Base-by-base conservation (phyloP, 2,113 vertebrate genomes). In the Petromus typicus region DNA sequence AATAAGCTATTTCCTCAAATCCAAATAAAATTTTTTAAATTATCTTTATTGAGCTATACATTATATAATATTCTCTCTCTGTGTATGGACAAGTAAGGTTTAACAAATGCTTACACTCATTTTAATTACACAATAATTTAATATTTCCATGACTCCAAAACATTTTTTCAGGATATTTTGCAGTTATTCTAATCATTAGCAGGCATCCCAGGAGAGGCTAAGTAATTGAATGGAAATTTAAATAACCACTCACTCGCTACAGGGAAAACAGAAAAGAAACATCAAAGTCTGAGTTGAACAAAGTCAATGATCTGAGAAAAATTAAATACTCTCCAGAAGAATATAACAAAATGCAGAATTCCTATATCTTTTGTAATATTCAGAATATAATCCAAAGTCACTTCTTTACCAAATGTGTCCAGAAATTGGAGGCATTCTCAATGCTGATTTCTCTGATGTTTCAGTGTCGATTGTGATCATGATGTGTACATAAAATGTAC, bases 261-360 rank as follows among this genome's bases (percentile, higher is more conserved):
- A 66, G 17, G 25, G 25, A 48, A 91, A 94, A 48, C 6, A 57
- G 37, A 91, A 71, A 84, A 71, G n/a, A 71, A 40, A 76, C 16
- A 48, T 30, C 37, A 9, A 89, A 61, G 34, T 34, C n/a, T 66
- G 27, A 80, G 5, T 73, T 94, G 40, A 89, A 37, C 54, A 81
- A 92, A 66, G 22, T 92, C 69, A 85, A 83, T 25, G 82, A 7
- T 23, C 59, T 86, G 27, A 76, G 48, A 67, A 86, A 71, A 91
- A 84, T 57, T 86, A 73, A 63, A 30, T 34, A 73, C 7, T 86
- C 34, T 86, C 59, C 27, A 37, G 71, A 89, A 92, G 30, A 92
- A 54, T 2, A 59, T 43, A 90, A 85, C 61, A 85, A 32, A 90
- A 76, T 34, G 16, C n/a, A 89, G 37, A 79, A 7, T 43, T 43